Conservation (phyloP, 2,888 invertebrate species). For the Cactoblastis cactorum region DNA sequence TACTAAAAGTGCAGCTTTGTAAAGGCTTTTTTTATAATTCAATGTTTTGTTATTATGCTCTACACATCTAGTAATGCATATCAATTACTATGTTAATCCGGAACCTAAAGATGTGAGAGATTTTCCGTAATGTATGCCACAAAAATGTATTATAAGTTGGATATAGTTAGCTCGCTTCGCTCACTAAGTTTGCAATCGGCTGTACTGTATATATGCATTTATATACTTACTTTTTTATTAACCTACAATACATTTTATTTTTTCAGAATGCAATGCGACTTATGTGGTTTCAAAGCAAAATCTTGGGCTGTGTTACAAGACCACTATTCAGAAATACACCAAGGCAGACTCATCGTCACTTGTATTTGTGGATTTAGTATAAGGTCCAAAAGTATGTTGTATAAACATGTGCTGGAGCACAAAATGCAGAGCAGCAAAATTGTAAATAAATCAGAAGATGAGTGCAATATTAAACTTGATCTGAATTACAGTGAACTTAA, state of each 20-base stretch:
- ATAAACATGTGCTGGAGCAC: conserved; percentile 65
- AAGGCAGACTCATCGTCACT: background rate
- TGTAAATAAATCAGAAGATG: conserved; percentile 16
- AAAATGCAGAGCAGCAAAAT: conserved; percentile 51
- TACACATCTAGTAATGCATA: too few species aligned
- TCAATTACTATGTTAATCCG: too few species aligned
- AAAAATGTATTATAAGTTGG: too few species aligned
- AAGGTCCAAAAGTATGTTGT: conserved; percentile 60
- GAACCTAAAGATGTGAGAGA: too few species aligned
- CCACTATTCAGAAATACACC: conserved; percentile 3
- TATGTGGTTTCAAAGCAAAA: conserved; percentile 9
- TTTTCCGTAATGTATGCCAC: too few species aligned
- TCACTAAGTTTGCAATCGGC: background rate
- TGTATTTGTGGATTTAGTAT: conserved; percentile 35
- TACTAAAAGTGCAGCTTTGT: too few species aligned
- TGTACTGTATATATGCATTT: too few species aligned
- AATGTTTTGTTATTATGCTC: too few species aligned
- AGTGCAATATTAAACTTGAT: background rate
- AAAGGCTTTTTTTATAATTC: too few species aligned
- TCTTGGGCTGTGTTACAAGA: conserved; percentile 4
- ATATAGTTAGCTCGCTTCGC: too few species aligned
- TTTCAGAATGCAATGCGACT: conserved; percentile 9
- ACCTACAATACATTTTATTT: too few species aligned
- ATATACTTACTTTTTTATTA: too few species aligned
- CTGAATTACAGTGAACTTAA: background rate